Percentiles rank a stretch among this genome's conserved stretches.
Conservation (phyloP, 2,797 vertebrate species). For the Hipposideros larvatus region DNA sequence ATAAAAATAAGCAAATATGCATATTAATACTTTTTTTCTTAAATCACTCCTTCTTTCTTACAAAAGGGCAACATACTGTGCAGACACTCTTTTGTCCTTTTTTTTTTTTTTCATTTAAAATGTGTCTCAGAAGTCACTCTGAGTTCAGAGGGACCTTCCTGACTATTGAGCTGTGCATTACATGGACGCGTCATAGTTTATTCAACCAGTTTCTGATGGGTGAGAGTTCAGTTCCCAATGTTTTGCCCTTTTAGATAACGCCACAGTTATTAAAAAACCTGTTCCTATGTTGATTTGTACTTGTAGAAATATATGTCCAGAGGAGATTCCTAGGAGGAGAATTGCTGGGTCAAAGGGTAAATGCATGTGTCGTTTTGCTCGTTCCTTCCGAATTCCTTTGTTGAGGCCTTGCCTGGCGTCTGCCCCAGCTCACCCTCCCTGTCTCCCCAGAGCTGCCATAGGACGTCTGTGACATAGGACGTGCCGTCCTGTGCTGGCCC, state of each 20-base stretch:
- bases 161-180: background rate
- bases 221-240: background rate
- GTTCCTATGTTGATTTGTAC: background rate
- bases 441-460: background rate
- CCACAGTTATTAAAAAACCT: background rate
- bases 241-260: background rate
- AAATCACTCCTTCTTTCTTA: background rate
- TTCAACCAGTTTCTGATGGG: background rate
- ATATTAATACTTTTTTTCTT: background rate
- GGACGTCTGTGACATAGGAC: background rate
- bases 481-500: fast-evolving
- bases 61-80: background rate
- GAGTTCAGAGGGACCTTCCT: background rate
- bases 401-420: fast-evolving
- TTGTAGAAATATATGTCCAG: background rate
- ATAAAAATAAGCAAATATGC: background rate
- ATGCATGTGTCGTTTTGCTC: background rate
- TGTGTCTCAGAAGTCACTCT: background rate
- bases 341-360: background rate
- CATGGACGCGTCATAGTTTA: background rate
- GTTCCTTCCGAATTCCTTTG: background rate
- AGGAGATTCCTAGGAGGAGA: background rate
- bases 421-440: fast-evolving
- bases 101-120: background rate
- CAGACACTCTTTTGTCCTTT: background rate